Evolutionary conservation across 2,888 invertebrate species (phyloP).

Genomic region (Agrilus biguttatus): DNA sequence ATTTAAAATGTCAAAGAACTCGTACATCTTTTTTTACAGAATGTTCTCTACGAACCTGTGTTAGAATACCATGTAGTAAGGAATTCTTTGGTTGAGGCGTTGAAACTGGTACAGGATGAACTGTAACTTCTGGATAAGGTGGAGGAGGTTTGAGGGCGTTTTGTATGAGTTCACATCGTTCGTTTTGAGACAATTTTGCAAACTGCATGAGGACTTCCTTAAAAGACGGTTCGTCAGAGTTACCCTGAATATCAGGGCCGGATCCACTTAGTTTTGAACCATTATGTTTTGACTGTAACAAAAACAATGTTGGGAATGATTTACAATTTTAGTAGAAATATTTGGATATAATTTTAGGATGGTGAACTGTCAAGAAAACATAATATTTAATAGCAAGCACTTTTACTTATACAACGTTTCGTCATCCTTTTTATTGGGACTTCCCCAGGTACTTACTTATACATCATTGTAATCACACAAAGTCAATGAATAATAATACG

Average conservation of each 20-base stretch:
- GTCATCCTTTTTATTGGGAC: too few species aligned
- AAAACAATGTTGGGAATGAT: not conserved
- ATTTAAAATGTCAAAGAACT: not conserved
- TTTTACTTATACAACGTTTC: not conserved
- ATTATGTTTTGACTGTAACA: conserved; percentile 19
- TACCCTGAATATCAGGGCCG: conserved; percentile 33
- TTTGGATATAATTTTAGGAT: too few species aligned
- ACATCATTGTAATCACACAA: too few species aligned
- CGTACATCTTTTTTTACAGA: too few species aligned
- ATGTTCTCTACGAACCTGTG: conserved; percentile 38
- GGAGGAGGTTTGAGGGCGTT: conserved; percentile 39
- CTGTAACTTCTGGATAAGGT: conserved; percentile 65
- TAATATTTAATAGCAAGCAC: not conserved
- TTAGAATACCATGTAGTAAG: conserved; percentile 61
- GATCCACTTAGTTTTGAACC: conserved; percentile 36
- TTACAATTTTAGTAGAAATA: not conserved
- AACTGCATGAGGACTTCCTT: conserved; percentile 66
- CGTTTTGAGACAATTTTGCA: conserved; percentile 45
- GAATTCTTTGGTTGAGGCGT: conserved; percentile 42
- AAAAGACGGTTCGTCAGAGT: conserved; percentile 36
- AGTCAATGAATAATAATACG: too few species aligned
- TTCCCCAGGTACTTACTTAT: too few species aligned
- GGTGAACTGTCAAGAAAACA: not conserved
- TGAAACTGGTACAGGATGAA: conserved; percentile 48
- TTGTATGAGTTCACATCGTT: conserved; percentile 26